Base-by-base conservation (phyloP, 2,888 invertebrate species). In the Cartodere bifasciata region DNA sequence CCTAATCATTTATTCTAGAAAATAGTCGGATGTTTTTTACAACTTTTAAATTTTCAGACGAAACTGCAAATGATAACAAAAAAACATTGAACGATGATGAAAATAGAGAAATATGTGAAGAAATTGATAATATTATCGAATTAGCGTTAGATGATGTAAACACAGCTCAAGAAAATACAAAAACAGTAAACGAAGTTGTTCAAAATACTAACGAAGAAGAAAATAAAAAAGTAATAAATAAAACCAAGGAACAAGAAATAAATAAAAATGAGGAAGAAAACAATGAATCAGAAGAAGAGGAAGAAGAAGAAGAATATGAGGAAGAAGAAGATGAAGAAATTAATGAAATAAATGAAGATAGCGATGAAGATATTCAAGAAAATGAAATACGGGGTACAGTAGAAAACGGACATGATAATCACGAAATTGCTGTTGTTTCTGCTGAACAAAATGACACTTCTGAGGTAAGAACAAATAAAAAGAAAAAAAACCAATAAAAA, bases 231-330 rank as follows among this genome's bases (percentile, higher is more conserved):
- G 53, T 59, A 23, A 49, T 17, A 7, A 17, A 7, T 63, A 7
- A 63, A 63, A 25, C 15, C 14, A 44, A 30, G 39, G 37, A 26
- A 28, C 29, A 5, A 39, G 37, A n/a, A 32, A 27, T 10, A 37
- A 36, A 24, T 12, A 35, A 34, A 13, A 41, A 37, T 35, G 61
- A 60, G 39, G 57, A 60, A 29, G 64, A 64, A 41, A 50, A 61
- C 16, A 39, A 65, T 57, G 28, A 55, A 44, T 39, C 46, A 35
- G 52, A 55, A 42, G 61, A 65, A 38, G 52, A 55, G 0, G 55
- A 35, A 21, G 44, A 42, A 11, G 45, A 46, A 26, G 42, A 38
- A 21, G 41, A 44, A n/a, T 43, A 47, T n/a, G 41, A 41, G 16
- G 40, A 40, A 5, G 39, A 43, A 17, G 46, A 46, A 32, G 11